Percentiles rank a stretch among this genome's conserved stretches.
Conservation (phyloP, 2,113 vertebrate genomes). For the Xiphophorus hellerii region DNA sequence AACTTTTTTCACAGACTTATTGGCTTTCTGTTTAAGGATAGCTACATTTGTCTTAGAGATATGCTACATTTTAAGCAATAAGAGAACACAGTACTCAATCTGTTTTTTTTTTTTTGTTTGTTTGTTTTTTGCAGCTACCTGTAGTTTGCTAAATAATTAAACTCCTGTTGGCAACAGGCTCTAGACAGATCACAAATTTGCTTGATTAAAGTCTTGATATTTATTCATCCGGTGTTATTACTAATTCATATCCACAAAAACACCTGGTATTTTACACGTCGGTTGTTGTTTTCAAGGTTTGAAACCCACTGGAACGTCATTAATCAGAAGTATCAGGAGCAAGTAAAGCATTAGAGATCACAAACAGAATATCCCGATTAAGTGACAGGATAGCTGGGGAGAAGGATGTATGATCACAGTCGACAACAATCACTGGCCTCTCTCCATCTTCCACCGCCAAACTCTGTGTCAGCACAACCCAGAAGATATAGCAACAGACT, state of each 20-base stretch:
- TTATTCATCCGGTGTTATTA: conserved; percentile 12
- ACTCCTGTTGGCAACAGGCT: conserved; percentile 25
- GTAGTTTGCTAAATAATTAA: conserved; percentile 28
- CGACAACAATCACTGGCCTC: conserved; percentile 65
- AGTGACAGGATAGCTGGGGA: conserved; percentile 59
- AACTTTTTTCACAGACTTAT: conserved; percentile 50
- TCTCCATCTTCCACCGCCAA: conserved; percentile 66
- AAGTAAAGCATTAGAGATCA: conserved; percentile 39
- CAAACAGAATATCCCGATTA: conserved; percentile 32
- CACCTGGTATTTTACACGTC: not conserved
- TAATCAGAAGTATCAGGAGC: conserved; percentile 30
- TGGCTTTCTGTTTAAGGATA: conserved; percentile 48
- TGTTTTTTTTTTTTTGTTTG: not conserved
- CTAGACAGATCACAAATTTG: conserved; percentile 22
- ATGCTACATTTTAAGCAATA: conserved; percentile 32
- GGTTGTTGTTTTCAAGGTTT: conserved; percentile 1
- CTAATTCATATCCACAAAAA: conserved; percentile 1
- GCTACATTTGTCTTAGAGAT: conserved; percentile 52
- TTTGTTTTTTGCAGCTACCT: conserved; percentile 19
- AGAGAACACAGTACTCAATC: not conserved
- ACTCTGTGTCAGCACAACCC: conserved; percentile 77
- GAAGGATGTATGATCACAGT: conserved; percentile 64
- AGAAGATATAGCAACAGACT: conserved; percentile 82
- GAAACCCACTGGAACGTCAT: conserved; percentile 9
- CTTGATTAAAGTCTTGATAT: conserved; percentile 16